Conservation (phyloP, 2,888 invertebrate species). For the Opisthograptis luteolata region DNA sequence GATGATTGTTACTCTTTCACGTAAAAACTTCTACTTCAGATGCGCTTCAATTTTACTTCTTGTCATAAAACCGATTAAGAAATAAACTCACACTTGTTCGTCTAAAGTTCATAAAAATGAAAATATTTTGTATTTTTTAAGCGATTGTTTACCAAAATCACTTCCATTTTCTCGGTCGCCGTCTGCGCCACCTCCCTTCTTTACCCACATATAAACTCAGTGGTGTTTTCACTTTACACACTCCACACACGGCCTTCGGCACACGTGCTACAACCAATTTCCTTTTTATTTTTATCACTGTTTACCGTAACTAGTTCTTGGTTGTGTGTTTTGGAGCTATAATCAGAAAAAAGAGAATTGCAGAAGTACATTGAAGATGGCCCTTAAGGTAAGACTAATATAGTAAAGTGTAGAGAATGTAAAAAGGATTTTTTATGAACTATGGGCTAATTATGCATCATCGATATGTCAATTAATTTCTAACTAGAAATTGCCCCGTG, state of each 20-base stretch:
- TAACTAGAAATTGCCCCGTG: too few species aligned
- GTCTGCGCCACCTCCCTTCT: conserved; percentile 24
- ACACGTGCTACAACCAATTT: conserved; percentile 37
- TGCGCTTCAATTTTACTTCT: too few species aligned
- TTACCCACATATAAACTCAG: conserved; percentile 31
- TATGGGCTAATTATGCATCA: too few species aligned
- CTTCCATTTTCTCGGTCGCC: conserved; percentile 11
- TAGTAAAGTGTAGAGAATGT: too few species aligned
- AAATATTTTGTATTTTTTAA: background rate
- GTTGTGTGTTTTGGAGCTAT: conserved; percentile 43
- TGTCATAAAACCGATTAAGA: too few species aligned
- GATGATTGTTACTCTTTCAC: too few species aligned
- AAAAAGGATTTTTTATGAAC: too few species aligned
- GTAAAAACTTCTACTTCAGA: too few species aligned
- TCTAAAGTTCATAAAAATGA: too few species aligned
- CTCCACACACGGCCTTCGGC: conserved; percentile 22
- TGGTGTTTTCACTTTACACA: conserved; percentile 31
- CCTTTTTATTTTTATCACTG: conserved; percentile 18
- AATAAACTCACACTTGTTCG: too few species aligned
- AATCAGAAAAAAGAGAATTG: conserved; percentile 41
- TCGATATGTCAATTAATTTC: too few species aligned
- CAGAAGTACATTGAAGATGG: conserved; percentile 57
- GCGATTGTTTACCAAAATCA: background rate
- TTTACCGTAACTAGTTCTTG: conserved; percentile 25
- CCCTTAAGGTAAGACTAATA: conserved; percentile 60